These are phyloP conservation scores for Parasteatoda tepidariorum DNA, from an alignment of 1,140 invertebrate genomes.

Conservation along the genomic window DNA sequence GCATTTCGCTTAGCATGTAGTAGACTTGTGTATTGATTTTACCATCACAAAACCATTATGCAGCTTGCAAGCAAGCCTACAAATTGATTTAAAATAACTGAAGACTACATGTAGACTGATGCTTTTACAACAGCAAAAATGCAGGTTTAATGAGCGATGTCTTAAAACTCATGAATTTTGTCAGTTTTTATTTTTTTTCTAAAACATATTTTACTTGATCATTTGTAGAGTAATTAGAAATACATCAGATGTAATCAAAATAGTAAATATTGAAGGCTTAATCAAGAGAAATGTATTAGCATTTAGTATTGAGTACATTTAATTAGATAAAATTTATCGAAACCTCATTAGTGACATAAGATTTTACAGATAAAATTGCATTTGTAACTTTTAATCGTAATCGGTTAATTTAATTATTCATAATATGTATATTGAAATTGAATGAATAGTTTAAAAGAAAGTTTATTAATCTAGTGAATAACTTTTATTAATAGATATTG, in stretches of 20 bases:
- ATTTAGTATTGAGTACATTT: no score
- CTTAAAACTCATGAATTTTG: not conserved
- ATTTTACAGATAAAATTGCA: no score
- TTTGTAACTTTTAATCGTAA: no score
- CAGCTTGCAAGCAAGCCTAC: constrained; percentile 27
- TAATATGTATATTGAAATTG: no score
- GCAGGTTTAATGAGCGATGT: not conserved
- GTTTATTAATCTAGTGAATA: no score
- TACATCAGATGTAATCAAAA: not conserved
- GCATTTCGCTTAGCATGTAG: not conserved
- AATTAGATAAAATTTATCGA: no score
- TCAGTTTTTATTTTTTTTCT: not conserved
- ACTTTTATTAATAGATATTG: no score
- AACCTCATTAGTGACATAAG: no score
- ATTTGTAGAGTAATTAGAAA: not conserved
- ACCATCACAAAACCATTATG: constrained; percentile 52
- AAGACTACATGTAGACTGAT: not conserved
- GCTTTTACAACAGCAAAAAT: not conserved
- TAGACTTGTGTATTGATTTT: constrained; percentile 33
- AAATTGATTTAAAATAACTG: constrained; percentile 53
- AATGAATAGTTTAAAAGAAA: no score
- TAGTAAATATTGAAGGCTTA: not conserved
- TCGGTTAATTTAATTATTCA: no score
- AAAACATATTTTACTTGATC: not conserved
- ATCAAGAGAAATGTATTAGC: constrained; percentile 38